Evolutionary conservation across 2,888 invertebrate genomes (phyloP), one percentile per base, ranked within the genome.

Genomic region (Cheilosia soror): DNA sequence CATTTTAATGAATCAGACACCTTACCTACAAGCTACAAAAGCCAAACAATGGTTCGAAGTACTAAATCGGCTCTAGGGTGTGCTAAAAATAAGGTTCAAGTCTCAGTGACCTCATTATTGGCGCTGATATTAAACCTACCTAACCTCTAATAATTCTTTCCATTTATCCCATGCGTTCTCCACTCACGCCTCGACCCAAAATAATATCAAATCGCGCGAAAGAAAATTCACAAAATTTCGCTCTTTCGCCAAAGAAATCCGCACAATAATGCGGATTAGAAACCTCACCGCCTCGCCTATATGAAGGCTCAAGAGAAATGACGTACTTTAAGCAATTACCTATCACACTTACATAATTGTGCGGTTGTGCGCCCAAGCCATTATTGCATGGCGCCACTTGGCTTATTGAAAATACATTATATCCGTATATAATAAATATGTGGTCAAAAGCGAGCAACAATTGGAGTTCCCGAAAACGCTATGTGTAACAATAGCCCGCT

Each of bases 361-460:
- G 44, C 37, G 37, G 62, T 53, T 77, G 31, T 68, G 60, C 60
- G 51, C n/a, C 44, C 37, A 68, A 60, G 53, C 68, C 68, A 77
- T 77, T 77, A 77, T 77, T 62, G 76, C 76, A 77, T 77, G 76
- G 76, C 76, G 76, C 76, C 76, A 77, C 76, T 77, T 77, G 76
- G 76, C 68, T 77, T 77, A 68, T 68, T 68, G 60, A 68, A 77
- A 55, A 77, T 31, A 60, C 58, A 60, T 77, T 77, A 68, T 77
- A 68, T 77, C 76, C 68, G 68, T 62, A 60, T 77, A 57, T 20
- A 20, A 20, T 20, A 20, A 20, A 20, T 20, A 20, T 20, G 20
- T 49, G 71, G 47, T 20, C 60, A 40, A 60, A 60, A 27, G 40
- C 40, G 25, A 37, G 33, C 33, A 42, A 68, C 58, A 76, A 76